A percentile compares a stretch with the other conserved stretches of the same genome.
Evolutionary conservation across 2,797 vertebrate genomes (phyloP).

Genomic region (Selene dorsalis): DNA sequence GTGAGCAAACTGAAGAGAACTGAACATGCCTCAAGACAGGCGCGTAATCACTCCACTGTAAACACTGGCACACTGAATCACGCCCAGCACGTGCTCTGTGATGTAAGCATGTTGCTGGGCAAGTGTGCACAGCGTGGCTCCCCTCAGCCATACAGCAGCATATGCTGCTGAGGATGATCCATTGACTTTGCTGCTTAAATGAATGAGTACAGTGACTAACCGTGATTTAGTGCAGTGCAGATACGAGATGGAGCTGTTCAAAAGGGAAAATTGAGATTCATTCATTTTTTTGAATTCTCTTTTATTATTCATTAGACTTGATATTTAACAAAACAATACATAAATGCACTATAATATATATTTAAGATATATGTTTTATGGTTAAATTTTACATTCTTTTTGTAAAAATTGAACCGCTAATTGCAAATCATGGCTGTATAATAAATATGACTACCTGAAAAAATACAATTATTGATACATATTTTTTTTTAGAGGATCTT

Average conservation of each 20-base stretch:
- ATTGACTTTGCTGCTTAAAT: conserved; percentile 74
- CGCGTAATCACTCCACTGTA: conserved; percentile 80
- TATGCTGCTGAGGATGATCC: conserved; percentile 77
- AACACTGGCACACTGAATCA: conserved; percentile 80
- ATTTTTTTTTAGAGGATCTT: conserved; percentile 31
- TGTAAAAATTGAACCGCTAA: neutral
- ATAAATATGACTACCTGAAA: conserved; percentile 13
- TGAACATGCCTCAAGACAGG: conserved; percentile 79
- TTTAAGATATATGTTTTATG: conserved; percentile 1
- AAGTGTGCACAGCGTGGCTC: conserved; percentile 79
- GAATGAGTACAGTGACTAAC: conserved; percentile 65
- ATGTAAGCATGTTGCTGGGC: conserved; percentile 86
- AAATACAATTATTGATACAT: conserved; percentile 33
- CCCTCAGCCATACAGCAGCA: conserved; percentile 77
- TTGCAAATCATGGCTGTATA: conserved; percentile 9
- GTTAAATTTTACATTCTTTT: conserved; percentile 5
- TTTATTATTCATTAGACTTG: neutral
- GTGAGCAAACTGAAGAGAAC: conserved; percentile 64
- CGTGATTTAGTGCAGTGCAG: conserved; percentile 65
- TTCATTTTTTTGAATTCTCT: neutral
- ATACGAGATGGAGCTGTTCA: conserved; percentile 36
- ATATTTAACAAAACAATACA: conserved; percentile 24
- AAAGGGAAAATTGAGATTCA: conserved; percentile 23
- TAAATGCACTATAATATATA: neutral
- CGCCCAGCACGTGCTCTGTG: conserved; percentile 82